Base-by-base conservation (phyloP, 2,888 invertebrate genomes). In the Nasonia oneida region DNA sequence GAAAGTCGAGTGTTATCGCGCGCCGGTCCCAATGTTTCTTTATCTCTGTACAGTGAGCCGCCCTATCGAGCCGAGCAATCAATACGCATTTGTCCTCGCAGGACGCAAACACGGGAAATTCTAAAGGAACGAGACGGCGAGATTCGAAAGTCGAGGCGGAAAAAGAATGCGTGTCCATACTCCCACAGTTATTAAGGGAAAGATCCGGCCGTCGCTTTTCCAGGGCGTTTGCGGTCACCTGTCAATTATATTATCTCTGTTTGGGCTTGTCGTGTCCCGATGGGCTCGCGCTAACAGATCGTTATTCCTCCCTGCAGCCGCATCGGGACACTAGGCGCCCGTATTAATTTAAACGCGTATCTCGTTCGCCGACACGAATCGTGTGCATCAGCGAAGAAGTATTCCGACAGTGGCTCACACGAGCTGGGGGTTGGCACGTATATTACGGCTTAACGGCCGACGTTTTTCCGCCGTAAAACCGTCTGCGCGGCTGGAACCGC, bases 201-300 rank as follows among this genome's bases (percentile, higher is more conserved):
- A 74, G 37, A 61, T 15, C 33, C 18, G 39, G 14, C 23, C 23
- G 29, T 15, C 18, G 61, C 18, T 18, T 53, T 15, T 61, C n/a
- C 12, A 50, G 29, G 75, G n/a, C 39, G 50, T n/a, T 18, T 37
- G 53, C 77, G 88, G 88, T 90, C 90, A 90, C 89, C 91, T 91
- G 91, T 91, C 91, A 92, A 91, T 92, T 92, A 91, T 92, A 91
- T 47, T 12, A 14, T 87, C 50, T 14, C 39, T 64, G 67, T 14
- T 15, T 57, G 33, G 71, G 85, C 85, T 87, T 18, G 83, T 82
- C 57, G 18, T 79, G 80, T 67, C 76, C 47, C 23, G 15, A 73
- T 77, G 29, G 14, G 75, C 12, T 1, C 37, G 67, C 42, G 83
- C 33, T 15, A 71, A 75, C 42, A 18, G 81, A 78, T 87, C 80